Conservation (phyloP, 2,888 invertebrate species). For the Xiphydria camelus region DNA sequence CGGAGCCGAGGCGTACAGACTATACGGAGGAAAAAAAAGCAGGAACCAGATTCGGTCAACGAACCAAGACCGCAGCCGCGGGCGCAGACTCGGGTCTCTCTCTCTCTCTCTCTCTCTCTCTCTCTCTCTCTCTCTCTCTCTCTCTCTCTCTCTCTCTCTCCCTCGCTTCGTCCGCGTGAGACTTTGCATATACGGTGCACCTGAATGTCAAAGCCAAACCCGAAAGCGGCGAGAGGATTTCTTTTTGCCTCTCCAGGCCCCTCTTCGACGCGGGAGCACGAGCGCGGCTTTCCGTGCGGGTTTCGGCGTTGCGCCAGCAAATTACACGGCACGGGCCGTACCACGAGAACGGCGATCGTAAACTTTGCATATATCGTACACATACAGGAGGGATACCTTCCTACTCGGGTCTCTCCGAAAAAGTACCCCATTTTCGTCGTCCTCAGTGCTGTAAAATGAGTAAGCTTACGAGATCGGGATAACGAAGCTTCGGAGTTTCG, state of each 20-base stretch:
- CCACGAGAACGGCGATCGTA: neutral
- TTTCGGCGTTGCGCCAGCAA: neutral
- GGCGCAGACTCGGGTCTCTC: constrained; percentile 16
- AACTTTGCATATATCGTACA: neutral
- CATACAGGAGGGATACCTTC: no score
- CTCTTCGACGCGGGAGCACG: no score
- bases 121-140: constrained; percentile 13
- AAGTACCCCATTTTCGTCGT: no score
- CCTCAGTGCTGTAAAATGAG: no score
- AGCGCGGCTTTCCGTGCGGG: neutral
- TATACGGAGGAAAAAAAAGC: constrained; percentile 3
- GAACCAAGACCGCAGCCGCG: constrained; percentile 20
- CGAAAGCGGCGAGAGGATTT: neutral
- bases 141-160: constrained; percentile 16
- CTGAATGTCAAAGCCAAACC: constrained; percentile 15
- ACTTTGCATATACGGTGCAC: constrained; percentile 17
- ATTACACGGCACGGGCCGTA: neutral
- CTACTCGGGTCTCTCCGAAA: no score
- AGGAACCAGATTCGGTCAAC: constrained; percentile 20
- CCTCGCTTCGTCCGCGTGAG: constrained; percentile 12
- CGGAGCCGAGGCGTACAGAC: no score
- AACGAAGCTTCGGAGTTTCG: no score
- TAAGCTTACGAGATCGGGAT: no score
- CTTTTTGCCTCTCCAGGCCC: no score
- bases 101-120: constrained; percentile 14